Evolutionary conservation across 2,888 invertebrate species (phyloP), one percentile per base, ranked within the genome.

Genomic region (Acrobasis repandana): DNA sequence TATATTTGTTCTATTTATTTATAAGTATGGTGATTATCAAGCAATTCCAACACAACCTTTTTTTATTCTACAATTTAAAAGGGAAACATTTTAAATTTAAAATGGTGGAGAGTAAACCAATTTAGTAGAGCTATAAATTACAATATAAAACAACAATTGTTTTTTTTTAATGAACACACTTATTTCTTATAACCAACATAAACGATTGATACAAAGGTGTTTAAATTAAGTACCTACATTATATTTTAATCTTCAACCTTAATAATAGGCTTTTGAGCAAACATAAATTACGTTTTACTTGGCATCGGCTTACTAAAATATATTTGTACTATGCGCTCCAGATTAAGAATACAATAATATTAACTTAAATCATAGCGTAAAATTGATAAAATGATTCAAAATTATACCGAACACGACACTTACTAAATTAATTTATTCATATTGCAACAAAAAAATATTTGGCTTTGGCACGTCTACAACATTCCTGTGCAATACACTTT

Each of bases 401-500:
- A 60, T 63, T 61, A 61, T 61, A 62, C 50, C 63, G 54, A 63
- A 60, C 66, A 63, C 61, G 60, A 51, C 57, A 65, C 61, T 58
- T 62, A 61, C 16, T 62, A 36, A 51, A 62, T 64, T 61, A 61
- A 60, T 58, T 58, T 36, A 38, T 58, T 9, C 56, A 74, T 82
- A 85, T 87, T 87, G 83, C 85, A 85, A 83, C 78, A 58, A 49
- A 51, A 43, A 51, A 79, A 76, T 71, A 71, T 76, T 75, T 78
- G 75, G 77, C 88, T 89, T 89, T 89, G 88, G 88, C 88, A 88
- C 86, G 80, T 79, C 73, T 67, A 73, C 33, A 57, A 58, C 58
- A 16, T 20, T 16, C 58, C 58, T 49, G 49, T 56, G 51, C 43
- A 36, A 52, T 80, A 74, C 46, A 15, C 16, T 48, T 49, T 4